Evolutionary conservation across 2,888 invertebrate genomes (phyloP).

Genomic region (Cremastinae sp.): DNA sequence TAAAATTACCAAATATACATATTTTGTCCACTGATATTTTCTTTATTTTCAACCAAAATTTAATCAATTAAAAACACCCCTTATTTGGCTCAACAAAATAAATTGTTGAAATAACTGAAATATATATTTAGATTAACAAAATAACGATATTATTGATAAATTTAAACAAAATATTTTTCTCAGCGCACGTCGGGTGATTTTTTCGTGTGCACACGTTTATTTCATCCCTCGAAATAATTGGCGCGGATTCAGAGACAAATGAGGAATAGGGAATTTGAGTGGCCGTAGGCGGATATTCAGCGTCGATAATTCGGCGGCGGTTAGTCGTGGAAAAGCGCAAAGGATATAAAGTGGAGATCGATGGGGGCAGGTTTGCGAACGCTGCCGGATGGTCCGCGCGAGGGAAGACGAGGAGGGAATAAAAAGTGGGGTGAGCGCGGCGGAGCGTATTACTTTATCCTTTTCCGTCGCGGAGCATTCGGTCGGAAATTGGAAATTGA

Average conservation of each 20-base stretch:
- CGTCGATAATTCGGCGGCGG: background rate
- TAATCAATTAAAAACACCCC: no score
- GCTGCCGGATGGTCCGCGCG: conserved; percentile 16
- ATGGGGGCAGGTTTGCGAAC: conserved; percentile 22
- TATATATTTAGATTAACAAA: no score
- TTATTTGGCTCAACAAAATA: no score
- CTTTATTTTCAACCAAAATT: no score
- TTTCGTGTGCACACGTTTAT: background rate
- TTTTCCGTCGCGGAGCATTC: conserved; percentile 53
- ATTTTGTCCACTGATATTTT: no score
- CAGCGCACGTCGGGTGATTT: no score
- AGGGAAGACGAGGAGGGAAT: conserved; percentile 9
- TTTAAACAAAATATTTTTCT: no score
- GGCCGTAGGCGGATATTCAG: conserved; percentile 3
- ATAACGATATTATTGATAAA: no score
- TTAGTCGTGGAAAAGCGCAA: background rate
- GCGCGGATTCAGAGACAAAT: background rate
- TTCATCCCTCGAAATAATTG: background rate
- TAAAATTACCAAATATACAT: no score
- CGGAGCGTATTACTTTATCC: conserved; percentile 62
- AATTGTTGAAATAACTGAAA: no score
- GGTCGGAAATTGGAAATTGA: conserved; percentile 66
- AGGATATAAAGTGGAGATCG: conserved; percentile 54
- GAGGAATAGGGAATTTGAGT: background rate
- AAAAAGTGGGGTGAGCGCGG: background rate